Conservation (phyloP, 2,888 invertebrate species). For the Carabus problematicus region DNA sequence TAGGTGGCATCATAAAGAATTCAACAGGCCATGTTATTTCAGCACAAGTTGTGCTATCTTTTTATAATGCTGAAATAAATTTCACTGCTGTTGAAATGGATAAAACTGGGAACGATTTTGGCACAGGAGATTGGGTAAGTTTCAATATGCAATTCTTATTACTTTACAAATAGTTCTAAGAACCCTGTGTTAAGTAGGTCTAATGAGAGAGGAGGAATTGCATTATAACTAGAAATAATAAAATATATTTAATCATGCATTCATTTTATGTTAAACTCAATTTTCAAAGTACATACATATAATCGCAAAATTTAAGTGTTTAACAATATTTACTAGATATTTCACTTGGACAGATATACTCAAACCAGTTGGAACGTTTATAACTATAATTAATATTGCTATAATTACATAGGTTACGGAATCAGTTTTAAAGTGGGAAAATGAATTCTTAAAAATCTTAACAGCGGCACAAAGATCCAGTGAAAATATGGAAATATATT, state of each 20-base stretch:
- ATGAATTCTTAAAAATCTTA: constrained; percentile 63
- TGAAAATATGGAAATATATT: constrained; percentile 62
- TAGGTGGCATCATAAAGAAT: constrained; percentile 69
- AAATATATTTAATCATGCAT: too few species aligned
- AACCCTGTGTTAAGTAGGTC: too few species aligned
- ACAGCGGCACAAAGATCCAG: constrained; percentile 54
- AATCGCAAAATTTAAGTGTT: too few species aligned
- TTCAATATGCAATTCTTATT: too few species aligned
- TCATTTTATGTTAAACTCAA: too few species aligned
- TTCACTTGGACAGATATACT: not conserved
- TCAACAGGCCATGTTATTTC: constrained; percentile 67
- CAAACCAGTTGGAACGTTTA: not conserved
- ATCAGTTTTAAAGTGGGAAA: constrained; percentile 68
- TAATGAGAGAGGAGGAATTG: too few species aligned
- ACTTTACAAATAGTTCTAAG: too few species aligned
- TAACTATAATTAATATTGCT: not conserved
- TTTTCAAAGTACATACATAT: too few species aligned
- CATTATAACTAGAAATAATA: too few species aligned
- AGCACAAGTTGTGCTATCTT: constrained; percentile 69
- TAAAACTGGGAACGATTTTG: constrained; percentile 73
- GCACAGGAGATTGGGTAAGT: constrained; percentile 77
- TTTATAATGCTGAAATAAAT: constrained; percentile 72
- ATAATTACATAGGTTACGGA: constrained; percentile 58
- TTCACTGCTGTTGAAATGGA: constrained; percentile 71
- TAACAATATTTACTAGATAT: not conserved